Percentiles rank a stretch among this genome's conserved stretches.
These are phyloP conservation scores for Antigone vipio DNA, from an alignment of 2,113 vertebrate genomes.

Conservation along the genomic window DNA sequence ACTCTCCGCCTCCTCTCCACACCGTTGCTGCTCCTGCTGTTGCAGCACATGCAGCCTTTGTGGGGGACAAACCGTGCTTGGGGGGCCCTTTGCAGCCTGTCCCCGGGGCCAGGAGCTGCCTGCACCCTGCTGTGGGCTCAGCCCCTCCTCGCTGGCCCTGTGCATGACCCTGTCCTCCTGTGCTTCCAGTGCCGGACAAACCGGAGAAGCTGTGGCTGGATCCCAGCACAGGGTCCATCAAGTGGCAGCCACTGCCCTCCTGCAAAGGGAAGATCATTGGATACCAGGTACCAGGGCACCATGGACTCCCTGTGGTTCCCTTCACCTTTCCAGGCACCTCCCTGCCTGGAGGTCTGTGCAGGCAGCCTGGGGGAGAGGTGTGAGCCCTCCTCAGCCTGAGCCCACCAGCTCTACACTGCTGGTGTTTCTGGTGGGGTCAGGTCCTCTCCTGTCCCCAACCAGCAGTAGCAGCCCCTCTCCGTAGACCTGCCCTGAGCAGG, in stretches of 20 bases:
- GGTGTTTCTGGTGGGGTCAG: not conserved
- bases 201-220: not conserved
- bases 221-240: not conserved
- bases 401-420: not conserved
- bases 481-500: not conserved
- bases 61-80: not conserved
- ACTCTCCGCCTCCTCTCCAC: not conserved
- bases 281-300: not conserved
- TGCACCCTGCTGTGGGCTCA: not conserved
- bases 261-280: not conserved
- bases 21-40: not conserved
- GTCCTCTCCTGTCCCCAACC: not conserved
- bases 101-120: not conserved
- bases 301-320: fast-evolving
- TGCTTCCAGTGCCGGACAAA: not conserved
- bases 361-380: not conserved
- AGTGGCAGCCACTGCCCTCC: not conserved
- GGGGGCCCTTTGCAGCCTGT: not conserved
- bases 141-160: fast-evolving
- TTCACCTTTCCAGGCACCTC: not conserved
- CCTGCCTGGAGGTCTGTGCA: not conserved
- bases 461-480: not conserved
- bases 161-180: fast-evolving
- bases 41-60: too few species aligned
- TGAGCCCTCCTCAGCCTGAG: not conserved